phyloP scores from a whole-genome alignment of 2,113 vertebrate species.

The Nesogale talazaci region DNA sequence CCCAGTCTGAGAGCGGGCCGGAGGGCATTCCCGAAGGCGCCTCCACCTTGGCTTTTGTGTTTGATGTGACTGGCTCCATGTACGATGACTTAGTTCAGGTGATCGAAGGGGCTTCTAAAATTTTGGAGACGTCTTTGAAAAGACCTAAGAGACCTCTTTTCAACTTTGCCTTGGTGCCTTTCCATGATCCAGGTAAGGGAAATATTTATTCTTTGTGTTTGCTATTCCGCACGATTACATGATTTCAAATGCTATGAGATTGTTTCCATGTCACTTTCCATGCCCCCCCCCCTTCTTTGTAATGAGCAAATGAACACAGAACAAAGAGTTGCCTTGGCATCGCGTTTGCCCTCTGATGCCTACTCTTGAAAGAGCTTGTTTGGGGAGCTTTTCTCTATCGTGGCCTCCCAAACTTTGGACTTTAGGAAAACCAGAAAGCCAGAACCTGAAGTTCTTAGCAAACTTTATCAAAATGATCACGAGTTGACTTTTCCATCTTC shows the following conservation, averaged over 20 bases:
- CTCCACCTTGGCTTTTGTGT: slow-evolving; percentile 98
- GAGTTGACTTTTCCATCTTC: neutral
- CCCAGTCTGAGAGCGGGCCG: slow-evolving; percentile 54
- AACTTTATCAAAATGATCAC: neutral
- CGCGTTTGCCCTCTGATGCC: neutral
- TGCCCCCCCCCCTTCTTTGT: neutral
- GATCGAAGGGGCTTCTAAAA: slow-evolving; percentile 98
- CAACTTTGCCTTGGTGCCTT: slow-evolving; percentile 98
- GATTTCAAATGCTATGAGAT: neutral
- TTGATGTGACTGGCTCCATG: slow-evolving; percentile 99
- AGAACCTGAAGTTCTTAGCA: neutral
- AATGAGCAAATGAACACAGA: neutral
- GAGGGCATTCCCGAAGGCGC: slow-evolving; percentile 94
- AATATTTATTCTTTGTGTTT: slow-evolving; percentile 6
- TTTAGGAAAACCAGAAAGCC: neutral
- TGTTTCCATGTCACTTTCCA: slow-evolving; percentile 9
- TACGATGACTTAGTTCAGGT: slow-evolving; percentile 99
- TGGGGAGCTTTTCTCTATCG: neutral
- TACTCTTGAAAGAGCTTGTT: neutral
- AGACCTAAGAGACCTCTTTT: slow-evolving; percentile 94
- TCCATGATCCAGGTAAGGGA: slow-evolving; percentile 96
- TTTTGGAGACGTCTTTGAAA: slow-evolving; percentile 96
- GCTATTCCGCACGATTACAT: neutral
- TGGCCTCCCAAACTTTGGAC: neutral
- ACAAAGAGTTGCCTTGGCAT: slow-evolving; percentile 60